Conservation (phyloP, 2,888 invertebrate genomes). For the Dynastes grantii region DNA sequence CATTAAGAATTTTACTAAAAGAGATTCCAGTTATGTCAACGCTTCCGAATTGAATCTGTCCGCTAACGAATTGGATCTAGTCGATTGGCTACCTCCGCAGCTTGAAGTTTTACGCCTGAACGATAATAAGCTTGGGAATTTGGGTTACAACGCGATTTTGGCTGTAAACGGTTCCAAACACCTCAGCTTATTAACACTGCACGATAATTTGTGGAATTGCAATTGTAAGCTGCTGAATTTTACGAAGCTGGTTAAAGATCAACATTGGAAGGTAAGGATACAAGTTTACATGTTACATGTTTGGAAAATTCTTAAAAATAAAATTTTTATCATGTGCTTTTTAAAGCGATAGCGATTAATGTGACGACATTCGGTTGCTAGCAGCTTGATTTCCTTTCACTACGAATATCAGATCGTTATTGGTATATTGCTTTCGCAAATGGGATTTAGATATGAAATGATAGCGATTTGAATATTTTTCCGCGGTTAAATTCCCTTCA, state of each 20-base stretch:
- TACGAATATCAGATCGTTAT: no score
- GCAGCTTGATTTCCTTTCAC: no score
- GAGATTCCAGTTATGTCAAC: slow-evolving; percentile 69
- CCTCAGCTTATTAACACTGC: not conserved
- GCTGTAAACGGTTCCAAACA: slow-evolving; percentile 49
- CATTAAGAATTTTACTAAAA: slow-evolving; percentile 54
- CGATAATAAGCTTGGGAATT: slow-evolving; percentile 17
- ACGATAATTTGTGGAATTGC: slow-evolving; percentile 34
- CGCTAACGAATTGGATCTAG: slow-evolving; percentile 71
- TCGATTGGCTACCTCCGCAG: slow-evolving; percentile 69
- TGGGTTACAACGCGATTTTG: slow-evolving; percentile 12
- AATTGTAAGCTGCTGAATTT: slow-evolving; percentile 49
- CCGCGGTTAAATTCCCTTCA: no score
- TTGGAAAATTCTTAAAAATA: not conserved
- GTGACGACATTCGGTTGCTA: no score
- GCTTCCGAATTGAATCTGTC: slow-evolving; percentile 72
- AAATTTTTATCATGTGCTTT: no score
- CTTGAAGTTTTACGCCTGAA: slow-evolving; percentile 65
- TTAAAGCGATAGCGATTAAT: no score
- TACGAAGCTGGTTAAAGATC: slow-evolving; percentile 35
- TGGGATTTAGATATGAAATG: no score
- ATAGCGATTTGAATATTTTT: no score
- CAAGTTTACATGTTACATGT: slow-evolving; percentile 9
- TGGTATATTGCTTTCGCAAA: no score
- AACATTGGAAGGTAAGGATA: slow-evolving; percentile 39